Evolutionary conservation across 2,888 invertebrate genomes (phyloP).

Genomic region (Opisthograptis luteolata): DNA sequence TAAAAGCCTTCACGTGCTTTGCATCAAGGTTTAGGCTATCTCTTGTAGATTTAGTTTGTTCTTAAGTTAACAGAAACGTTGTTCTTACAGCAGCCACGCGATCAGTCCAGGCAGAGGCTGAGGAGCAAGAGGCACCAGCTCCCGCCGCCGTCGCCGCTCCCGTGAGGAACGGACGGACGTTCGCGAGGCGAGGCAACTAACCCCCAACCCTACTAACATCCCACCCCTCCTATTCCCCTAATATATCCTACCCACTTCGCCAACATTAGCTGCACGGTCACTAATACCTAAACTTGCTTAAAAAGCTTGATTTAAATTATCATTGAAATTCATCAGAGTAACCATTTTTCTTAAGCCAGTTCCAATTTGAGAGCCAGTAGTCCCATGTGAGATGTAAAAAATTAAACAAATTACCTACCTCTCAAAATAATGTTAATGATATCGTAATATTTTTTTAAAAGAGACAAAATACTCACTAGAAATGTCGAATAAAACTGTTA

Average conservation of each 20-base stretch:
- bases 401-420: neutral
- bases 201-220: constrained; percentile 7
- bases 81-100: constrained; percentile 60
- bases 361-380: too few species aligned
- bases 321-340: too few species aligned
- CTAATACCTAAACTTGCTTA: too few species aligned
- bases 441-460: too few species aligned
- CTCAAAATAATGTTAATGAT: too few species aligned
- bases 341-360: too few species aligned
- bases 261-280: neutral
- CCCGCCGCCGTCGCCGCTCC: constrained; percentile 51
- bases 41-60: neutral
- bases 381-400: neutral
- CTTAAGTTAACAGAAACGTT: neutral
- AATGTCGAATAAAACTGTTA: too few species aligned
- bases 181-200: constrained; percentile 67
- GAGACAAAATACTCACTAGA: too few species aligned
- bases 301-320: neutral
- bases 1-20: too few species aligned
- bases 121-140: constrained; percentile 62
- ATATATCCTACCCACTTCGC: constrained; percentile 8
- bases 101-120: constrained; percentile 63
- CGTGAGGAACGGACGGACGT: constrained; percentile 57
- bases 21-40: too few species aligned
- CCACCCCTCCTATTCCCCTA: constrained; percentile 29